Base-by-base conservation (phyloP, 2,113 vertebrate species). In the Seriola aureovittata region DNA sequence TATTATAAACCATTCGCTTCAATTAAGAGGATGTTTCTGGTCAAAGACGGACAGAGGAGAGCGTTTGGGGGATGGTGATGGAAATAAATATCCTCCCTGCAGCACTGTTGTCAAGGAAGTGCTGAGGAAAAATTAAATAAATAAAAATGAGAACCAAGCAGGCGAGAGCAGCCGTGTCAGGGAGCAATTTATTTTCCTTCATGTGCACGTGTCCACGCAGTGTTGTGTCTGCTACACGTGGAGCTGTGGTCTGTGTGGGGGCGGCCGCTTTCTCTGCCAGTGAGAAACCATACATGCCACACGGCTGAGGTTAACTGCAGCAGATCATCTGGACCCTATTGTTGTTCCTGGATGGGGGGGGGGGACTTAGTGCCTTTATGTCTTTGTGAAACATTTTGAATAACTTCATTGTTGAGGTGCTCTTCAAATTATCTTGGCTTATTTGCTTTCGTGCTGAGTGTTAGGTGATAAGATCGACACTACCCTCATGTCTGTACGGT, bases 271-370 rank as follows among this genome's bases (percentile, higher is more conserved):
- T 70, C 67, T 79, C 52, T 36, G 59, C 25, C 25, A 29, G 25
- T 29, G 25, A 29, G 25, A 29, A 29, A 29, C 57, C 38, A 34
- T 23, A 80, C 75, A 59, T 4, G 40, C 38, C 29, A 68, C 75
- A 70, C 5, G 77, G 68, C 85, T 81, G 78, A 78, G 88, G 87
- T 78, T 85, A 64, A 17, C 23, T 0, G 34, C 60, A 16, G 69
- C 72, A 42, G 25, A 34, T 84, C 7, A 69, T 5, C 42, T 77
- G 67, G 80, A 59, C 81, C 68, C 65, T 80, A 78, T 8, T 44
- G 44, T n/a, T 4, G 14, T 68, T 64, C 25, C 34, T 55, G 25
- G 25, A 29, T 29, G 25, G 25, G 25, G 25, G 25, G 25, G 25
- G 25, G 25, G 25, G 25, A 1, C 25, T 25, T 25, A 25, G 25